Percentiles rank a stretch among this genome's conserved stretches.
Conservation (phyloP, 2,888 invertebrate species). For the Sarcophaga caerulescens region DNA sequence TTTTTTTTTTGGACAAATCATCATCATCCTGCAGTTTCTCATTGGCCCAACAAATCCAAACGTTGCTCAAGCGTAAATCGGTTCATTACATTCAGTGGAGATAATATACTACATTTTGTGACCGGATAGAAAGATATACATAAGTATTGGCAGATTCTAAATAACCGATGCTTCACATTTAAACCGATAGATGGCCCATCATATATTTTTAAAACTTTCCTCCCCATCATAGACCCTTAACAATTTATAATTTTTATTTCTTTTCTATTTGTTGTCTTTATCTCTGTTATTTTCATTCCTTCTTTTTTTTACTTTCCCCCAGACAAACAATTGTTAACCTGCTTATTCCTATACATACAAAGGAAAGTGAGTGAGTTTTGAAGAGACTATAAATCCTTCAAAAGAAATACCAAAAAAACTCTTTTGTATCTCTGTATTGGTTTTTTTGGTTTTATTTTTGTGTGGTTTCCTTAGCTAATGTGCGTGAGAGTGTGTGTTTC, state of each 20-base stretch:
- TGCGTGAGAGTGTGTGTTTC: neutral
- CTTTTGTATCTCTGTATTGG: constrained; percentile 37
- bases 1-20: too few species aligned
- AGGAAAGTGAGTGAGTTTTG: neutral
- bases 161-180: too few species aligned
- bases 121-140: too few species aligned
- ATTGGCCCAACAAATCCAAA: too few species aligned
- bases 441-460: constrained; percentile 12
- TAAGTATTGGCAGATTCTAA: too few species aligned
- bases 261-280: neutral
- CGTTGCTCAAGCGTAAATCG: too few species aligned
- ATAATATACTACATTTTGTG: too few species aligned
- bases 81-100: too few species aligned
- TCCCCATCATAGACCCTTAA: neutral
- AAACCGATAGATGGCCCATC: neutral
- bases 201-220: neutral
- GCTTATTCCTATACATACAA: neutral
- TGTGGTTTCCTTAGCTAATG: constrained; percentile 25
- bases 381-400: constrained; percentile 5
- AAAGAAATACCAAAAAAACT: neutral
- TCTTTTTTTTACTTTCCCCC: neutral
- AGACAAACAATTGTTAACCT: constrained; percentile 27
- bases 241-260: neutral
- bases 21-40: too few species aligned
- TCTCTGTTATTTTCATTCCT: neutral